phyloP scores from a whole-genome alignment of 2,888 invertebrate species.

The Xylocampa areola region DNA sequence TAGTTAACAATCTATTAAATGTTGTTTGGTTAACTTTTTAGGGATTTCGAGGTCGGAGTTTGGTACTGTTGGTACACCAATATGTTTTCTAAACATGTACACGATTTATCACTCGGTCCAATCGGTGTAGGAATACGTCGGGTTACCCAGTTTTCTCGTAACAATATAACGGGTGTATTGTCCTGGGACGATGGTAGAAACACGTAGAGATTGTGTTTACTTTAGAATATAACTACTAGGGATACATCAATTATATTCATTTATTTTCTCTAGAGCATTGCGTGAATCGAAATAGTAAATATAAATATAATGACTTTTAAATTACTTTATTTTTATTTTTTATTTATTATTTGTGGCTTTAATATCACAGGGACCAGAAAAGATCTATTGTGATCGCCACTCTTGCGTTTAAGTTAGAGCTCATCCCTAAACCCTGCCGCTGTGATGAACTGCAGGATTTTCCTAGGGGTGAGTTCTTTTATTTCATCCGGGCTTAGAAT shows the following conservation, averaged over 20 bases:
- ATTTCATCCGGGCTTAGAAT: too few relatives aligned
- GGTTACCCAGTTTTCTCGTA: slow-evolving; percentile 18
- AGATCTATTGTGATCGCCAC: too few relatives aligned
- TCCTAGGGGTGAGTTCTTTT: too few relatives aligned
- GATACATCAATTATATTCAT: background rate
- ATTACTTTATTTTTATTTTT: slow-evolving; percentile 35
- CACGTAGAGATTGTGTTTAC: slow-evolving; percentile 9
- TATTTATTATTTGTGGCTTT: slow-evolving; percentile 27
- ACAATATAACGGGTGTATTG: slow-evolving; percentile 22
- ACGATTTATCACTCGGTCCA: slow-evolving; percentile 35
- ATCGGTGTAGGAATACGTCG: slow-evolving; percentile 27
- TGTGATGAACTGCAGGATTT: too few relatives aligned
- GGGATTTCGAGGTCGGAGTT: slow-evolving; percentile 27
- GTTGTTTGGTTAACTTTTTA: slow-evolving; percentile 50
- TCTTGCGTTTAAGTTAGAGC: too few relatives aligned
- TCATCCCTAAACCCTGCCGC: too few relatives aligned
- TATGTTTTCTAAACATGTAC: slow-evolving; percentile 44
- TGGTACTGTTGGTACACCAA: slow-evolving; percentile 18
- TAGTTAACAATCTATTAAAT: slow-evolving; percentile 59
- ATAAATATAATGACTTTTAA: slow-evolving; percentile 27
- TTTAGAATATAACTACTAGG: slow-evolving; percentile 3
- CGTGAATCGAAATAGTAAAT: slow-evolving; percentile 16
- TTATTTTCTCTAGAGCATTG: background rate
- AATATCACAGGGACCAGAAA: too few relatives aligned
- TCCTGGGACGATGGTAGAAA: slow-evolving; percentile 21